Base-by-base conservation (phyloP, 2,797 vertebrate species). In the Sebastes elongatus region DNA sequence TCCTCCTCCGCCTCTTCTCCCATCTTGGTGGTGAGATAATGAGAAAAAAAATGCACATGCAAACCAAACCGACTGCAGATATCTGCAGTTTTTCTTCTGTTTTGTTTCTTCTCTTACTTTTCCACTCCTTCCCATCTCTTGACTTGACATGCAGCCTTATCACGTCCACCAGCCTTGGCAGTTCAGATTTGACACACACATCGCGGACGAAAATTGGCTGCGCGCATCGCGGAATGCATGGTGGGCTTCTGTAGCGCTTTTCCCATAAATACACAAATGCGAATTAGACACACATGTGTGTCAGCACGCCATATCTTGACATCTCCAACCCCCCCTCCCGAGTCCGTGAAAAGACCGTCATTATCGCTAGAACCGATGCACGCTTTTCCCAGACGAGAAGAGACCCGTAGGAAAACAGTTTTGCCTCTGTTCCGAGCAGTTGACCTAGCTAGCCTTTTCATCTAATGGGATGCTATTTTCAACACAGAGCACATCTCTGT, bases 361-460 rank as follows among this genome's bases (percentile, higher is more conserved):
- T 90, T 91, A 93, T 91, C 38, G 30, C 65, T 20, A 85, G 66
- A 87, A 80, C 74, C 32, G 59, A 74, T 63, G 78, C 82, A 76
- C 76, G 87, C 87, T 49, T 88, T 89, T 92, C 75, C 76, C 85
- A 89, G 86, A 86, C 80, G 14, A 80, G 85, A 80, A 68, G 85
- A 66, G 71, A 78, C 65, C 72, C 66, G 2, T 83, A 92, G 85
- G 84, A 92, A 93, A 95, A 94, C 93, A 93, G 91, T 93, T 95
- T 94, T 92, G 87, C 84, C 90, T 94, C 92, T 94, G 93, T 95
- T 94, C 46, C 87, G 20, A 76, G 83, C 72, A 53, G 89, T 92
- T 94, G 94, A 93, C 92, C 91, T 68, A 89, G 84, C 90, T 81
- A 77, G 84, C 84, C 93, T 91, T 91, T 90, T 93, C 81, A 93